Base-by-base conservation (phyloP, 2,888 invertebrate species). In the Heteromurus nitidus region DNA sequence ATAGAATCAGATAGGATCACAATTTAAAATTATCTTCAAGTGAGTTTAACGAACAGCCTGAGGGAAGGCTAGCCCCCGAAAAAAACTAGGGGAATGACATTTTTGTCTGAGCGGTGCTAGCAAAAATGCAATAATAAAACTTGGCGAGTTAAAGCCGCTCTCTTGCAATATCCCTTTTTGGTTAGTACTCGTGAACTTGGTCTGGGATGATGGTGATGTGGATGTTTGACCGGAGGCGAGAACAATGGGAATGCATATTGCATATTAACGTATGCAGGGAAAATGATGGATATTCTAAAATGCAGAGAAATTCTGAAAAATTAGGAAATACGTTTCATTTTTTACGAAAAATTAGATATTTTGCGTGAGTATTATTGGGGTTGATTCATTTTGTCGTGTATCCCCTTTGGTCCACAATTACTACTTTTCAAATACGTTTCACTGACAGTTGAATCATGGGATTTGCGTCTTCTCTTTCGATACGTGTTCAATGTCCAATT, bases 371-470 rank as follows among this genome's bases (percentile, higher is more conserved):
- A n/a, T n/a, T n/a, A n/a, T n/a, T n/a, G n/a, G n/a, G n/a, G n/a
- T n/a, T n/a, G n/a, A n/a, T n/a, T n/a, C n/a, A n/a, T n/a, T n/a
- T n/a, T n/a, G n/a, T n/a, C n/a, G n/a, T n/a, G n/a, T n/a, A n/a
- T n/a, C n/a, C n/a, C n/a, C n/a, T n/a, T n/a, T n/a, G n/a, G n/a
- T n/a, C n/a, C n/a, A n/a, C n/a, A n/a, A n/a, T n/a, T n/a, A n/a
- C n/a, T n/a, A n/a, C 13, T 24, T 13, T 30, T 16, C 20, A 0
- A 42, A 3, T n/a, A 50, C 30, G 7, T 22, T n/a, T 11, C 28
- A 68, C 26, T 80, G 80, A 80, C 80, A 80, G 13, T 13, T 20
- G 80, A 68, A 80, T 44, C 80, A 73, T 73, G 80, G 80, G 80
- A 80, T 22, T 72, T 80, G 58, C 42, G 16, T 31, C 16, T 55